These are phyloP conservation scores for Girardinus metallicus DNA, from an alignment of 2,797 vertebrate genomes.

Conservation along the genomic window DNA sequence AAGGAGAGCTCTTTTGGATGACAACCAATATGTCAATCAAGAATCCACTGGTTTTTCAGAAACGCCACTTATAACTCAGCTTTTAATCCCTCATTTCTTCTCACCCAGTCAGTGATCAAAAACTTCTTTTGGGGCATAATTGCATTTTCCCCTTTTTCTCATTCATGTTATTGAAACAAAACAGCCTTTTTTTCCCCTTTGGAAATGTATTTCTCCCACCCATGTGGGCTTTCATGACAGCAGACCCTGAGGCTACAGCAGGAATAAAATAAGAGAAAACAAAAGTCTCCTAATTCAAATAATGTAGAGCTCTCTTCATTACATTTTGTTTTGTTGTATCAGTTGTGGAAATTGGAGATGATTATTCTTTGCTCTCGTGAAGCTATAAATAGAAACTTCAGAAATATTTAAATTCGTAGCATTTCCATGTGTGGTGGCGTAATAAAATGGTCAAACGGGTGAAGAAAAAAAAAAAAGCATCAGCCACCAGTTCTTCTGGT, in stretches of 20 bases:
- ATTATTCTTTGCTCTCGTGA: conserved; percentile 24
- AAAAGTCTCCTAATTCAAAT: conserved; percentile 28
- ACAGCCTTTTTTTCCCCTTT: conserved; percentile 11
- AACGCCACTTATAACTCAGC: background rate
- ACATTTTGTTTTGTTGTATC: conserved; percentile 40
- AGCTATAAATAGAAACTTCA: conserved; percentile 7
- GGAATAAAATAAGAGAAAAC: conserved; percentile 26
- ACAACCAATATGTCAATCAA: background rate
- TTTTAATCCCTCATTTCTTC: conserved; percentile 20
- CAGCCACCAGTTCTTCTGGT: conserved; percentile 6
- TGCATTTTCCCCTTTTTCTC: conserved; percentile 18
- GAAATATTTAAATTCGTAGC: background rate
- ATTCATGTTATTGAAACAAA: conserved; percentile 38
- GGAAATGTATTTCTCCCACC: conserved; percentile 28
- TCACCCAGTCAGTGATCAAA: conserved; percentile 29
- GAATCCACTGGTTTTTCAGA: background rate
- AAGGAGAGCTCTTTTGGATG: conserved; percentile 15
- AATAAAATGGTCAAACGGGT: too few species aligned
- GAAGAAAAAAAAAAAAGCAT: background rate
- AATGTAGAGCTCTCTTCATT: conserved; percentile 27
- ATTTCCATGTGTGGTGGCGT: background rate
- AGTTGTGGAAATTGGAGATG: conserved; percentile 23
- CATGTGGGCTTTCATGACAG: conserved; percentile 15
- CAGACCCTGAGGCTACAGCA: conserved; percentile 22
- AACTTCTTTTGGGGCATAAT: background rate